Base-by-base conservation (phyloP, 2,797 vertebrate genomes). In the Strix occidentalis region DNA sequence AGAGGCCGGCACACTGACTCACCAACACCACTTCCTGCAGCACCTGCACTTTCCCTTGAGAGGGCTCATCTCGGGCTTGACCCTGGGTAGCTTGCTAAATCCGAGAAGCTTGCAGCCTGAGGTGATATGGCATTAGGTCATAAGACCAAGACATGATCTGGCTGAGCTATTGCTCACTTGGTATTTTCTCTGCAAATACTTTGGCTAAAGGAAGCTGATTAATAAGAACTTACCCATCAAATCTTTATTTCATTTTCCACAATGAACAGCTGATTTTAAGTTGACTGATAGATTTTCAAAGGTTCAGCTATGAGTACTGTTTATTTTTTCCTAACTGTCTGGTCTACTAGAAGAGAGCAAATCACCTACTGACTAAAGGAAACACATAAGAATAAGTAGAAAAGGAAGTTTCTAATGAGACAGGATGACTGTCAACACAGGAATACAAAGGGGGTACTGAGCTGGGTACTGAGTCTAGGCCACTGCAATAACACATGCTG, bases 1-100 rank as follows among this genome's bases (percentile, higher is more conserved):
- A 77, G 72, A 76, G 12, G 51, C 66, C 45, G 51, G 39, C 13
- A 18, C 51, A 23, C 23, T 86, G 91, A 88, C 87, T 95, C 93
- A 92, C 0, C 3, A 76, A 11, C 86, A 88, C 39, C 71, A n/a
- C 94, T 94, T 93, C 94, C 94, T 86, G 76, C 65, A 93, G 85
- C 75, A 96, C 94, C 94, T 94, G 90, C 87, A 95, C 96, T 95
- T 96, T 96, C 85, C 89, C 96, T 86, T 50, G 35, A 91, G 72
- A 96, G 72, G 89, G 85, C 93, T 95, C 83, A 76, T 41, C 92
- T 82, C 3, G 2, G 82, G 35, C 77, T 84, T 94, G 95, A 96
- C 85, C 91, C 70, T 16, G 28, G 4, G 4, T 21, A 65, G 41
- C 81, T 90, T 80, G 43, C 64, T 89, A 89, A 93, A 87, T 74